Evolutionary conservation across 2,113 vertebrate species (phyloP).

Genomic region (Spea multiplicata): DNA sequence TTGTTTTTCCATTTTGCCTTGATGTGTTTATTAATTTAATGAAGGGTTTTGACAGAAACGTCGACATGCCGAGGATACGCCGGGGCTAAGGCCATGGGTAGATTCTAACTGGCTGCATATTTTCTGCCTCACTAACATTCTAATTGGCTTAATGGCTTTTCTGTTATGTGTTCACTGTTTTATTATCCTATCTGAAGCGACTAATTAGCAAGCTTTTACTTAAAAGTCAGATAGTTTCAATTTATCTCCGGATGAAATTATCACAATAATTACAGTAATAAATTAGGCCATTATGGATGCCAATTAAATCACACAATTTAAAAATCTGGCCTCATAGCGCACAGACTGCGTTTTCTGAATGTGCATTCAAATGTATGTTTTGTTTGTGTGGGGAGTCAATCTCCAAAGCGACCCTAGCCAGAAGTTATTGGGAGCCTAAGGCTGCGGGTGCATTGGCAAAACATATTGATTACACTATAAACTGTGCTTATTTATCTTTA

Average conservation of each 20-base stretch:
- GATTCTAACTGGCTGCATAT: conserved; percentile 56
- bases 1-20: conserved; percentile 70
- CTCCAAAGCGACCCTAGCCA: conserved; percentile 38
- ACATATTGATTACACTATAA: conserved; percentile 40
- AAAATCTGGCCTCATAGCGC: conserved; percentile 46
- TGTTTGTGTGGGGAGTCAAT: conserved; percentile 23
- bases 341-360: conserved; percentile 38
- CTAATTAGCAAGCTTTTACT: conserved; percentile 69
- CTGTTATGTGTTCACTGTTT: conserved; percentile 47
- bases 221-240: conserved; percentile 66
- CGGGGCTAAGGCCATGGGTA: conserved; percentile 55
- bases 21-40: conserved; percentile 87
- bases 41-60: conserved; percentile 69
- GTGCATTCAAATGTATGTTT: conserved; percentile 51
- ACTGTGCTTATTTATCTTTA: conserved; percentile 29
- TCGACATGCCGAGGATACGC: conserved; percentile 65
- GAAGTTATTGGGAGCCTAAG: conserved; percentile 38
- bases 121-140: conserved; percentile 53
- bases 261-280: conserved; percentile 62
- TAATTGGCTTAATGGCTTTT: conserved; percentile 69
- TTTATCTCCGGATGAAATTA: conserved; percentile 65
- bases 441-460: conserved; percentile 38
- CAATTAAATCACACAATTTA: conserved; percentile 55
- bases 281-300: conserved; percentile 54
- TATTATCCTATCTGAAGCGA: conserved; percentile 54